A percentile compares a stretch with the other conserved stretches of the same genome.
phyloP scores from a whole-genome alignment of 2,888 invertebrate genomes.

The Rhamphomyia laevipes region DNA sequence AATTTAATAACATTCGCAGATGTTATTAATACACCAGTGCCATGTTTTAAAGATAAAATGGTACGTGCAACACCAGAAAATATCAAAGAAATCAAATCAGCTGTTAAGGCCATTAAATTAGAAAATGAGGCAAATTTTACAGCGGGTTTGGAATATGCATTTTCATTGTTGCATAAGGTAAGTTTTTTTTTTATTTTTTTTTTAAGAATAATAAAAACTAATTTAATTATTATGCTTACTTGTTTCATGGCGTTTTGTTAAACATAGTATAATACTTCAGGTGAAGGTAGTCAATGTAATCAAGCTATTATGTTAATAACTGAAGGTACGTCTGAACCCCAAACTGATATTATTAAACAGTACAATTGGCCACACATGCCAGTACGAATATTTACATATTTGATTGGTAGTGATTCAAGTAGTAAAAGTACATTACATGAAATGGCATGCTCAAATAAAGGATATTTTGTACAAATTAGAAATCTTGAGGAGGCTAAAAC shows the following conservation, averaged over 20 bases:
- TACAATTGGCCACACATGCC: slow-evolving; percentile 93
- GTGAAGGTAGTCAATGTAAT: slow-evolving; percentile 87
- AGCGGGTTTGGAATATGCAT: slow-evolving; percentile 81
- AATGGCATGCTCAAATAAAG: slow-evolving; percentile 97
- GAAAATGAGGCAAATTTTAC: slow-evolving; percentile 84
- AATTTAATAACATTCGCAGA: slow-evolving; percentile 89
- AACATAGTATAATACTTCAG: slow-evolving; percentile 64
- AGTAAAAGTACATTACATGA: slow-evolving; percentile 75
- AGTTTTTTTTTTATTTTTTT: slow-evolving; percentile 6
- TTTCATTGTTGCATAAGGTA: slow-evolving; percentile 82
- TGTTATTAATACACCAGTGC: slow-evolving; percentile 67
- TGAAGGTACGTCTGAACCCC: slow-evolving; percentile 70
- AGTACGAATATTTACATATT: slow-evolving; percentile 90
- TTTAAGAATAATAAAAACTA: too few species aligned
- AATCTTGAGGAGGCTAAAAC: slow-evolving; percentile 78
- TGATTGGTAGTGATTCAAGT: slow-evolving; percentile 86
- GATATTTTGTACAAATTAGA: slow-evolving; percentile 69
- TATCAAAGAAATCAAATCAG: slow-evolving; percentile 65
- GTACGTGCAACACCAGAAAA: slow-evolving; percentile 79
- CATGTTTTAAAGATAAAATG: slow-evolving; percentile 81
- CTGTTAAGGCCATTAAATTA: slow-evolving; percentile 59
- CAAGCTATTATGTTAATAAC: slow-evolving; percentile 97
- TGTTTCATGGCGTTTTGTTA: slow-evolving; percentile 10
- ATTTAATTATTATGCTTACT: slow-evolving; percentile 10
- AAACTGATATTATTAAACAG: slow-evolving; percentile 53